Evolutionary conservation across 2,797 vertebrate genomes (phyloP), one percentile per base, ranked within the genome.

Genomic region (Microhierax caerulescens): DNA sequence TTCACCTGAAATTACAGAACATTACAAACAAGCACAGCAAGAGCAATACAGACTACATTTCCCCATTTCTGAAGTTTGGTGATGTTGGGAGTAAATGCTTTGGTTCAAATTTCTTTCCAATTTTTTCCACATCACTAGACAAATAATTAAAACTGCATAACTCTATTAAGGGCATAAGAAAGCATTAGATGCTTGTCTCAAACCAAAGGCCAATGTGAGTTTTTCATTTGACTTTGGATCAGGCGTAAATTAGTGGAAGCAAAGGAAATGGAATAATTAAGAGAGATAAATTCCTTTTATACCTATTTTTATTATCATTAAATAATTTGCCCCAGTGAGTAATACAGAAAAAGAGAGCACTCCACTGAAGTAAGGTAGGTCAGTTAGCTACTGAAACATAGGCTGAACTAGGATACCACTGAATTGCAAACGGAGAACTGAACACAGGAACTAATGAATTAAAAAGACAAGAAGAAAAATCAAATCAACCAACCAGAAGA

Each of bases 1-100:
- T 99, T 99, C 68, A 99, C 99, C 99, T 99, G 98, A 94, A 98
- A 98, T 95, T 78, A 94, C 18, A 97, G 54, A 94, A 76, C 37
- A 91, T 78, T 64, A 91, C 63, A 50, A 88, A 94, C 20, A 90
- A 77, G 48, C 20, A 50, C 13, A 70, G 10, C 7, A 27, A 93
- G 68, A 85, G 61, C 72, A 91, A 53, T 15, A 60, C 7, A 12
- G 36, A 65, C 22, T 78, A 22, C 36, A 30, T 68, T 94, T 63
- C 61, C 69, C 27, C 20, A 34, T n/a, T 39, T 91, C 69, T 79
- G 74, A 93, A 91, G 39, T 88, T 61, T 34, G 45, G n/a, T 10
- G 11, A 51, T 50, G 41, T 2, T 63, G 25, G 27, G 14, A 94
- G 72, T 80, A 79, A 81, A 72, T 16, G 9, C 60, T 57, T 57